phyloP scores from a whole-genome alignment of 2,888 invertebrate genomes.

The Sphecodes monilicornis region DNA sequence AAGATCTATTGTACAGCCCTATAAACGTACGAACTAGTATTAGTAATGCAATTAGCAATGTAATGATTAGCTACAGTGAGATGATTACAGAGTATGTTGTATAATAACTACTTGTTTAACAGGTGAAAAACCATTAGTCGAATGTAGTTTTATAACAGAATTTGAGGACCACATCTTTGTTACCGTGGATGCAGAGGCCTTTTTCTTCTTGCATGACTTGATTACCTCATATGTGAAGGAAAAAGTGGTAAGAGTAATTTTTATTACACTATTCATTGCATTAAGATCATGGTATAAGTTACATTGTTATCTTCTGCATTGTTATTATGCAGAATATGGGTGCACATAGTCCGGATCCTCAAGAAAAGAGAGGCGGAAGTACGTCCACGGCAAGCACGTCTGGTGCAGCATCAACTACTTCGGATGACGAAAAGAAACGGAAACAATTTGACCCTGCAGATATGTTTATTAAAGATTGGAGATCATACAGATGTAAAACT shows the following conservation, averaged over 20 bases:
- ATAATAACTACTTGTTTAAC: conserved; percentile 30
- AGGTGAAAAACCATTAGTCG: conserved; percentile 94
- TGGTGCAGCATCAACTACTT: conserved; percentile 61
- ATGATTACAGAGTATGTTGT: background rate
- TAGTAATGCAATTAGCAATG: conserved; percentile 13
- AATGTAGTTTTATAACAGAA: conserved; percentile 99
- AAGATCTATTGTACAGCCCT: background rate
- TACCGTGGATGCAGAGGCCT: conserved; percentile 98
- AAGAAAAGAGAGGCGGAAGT: conserved; percentile 74
- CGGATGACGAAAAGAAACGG: conserved; percentile 83
- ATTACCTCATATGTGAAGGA: conserved; percentile 98
- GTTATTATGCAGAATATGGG: conserved; percentile 73
- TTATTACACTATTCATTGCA: background rate
- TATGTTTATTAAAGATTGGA: conserved; percentile 92
- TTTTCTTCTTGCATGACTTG: conserved; percentile 98
- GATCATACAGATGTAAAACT: conserved; percentile 96
- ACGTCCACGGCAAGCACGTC: conserved; percentile 71
- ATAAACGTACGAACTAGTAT: conserved; percentile 2
- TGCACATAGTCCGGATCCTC: conserved; percentile 83
- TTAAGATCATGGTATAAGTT: background rate
- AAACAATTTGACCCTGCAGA: conserved; percentile 86
- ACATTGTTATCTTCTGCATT: background rate
- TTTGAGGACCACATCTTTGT: conserved; percentile 99
- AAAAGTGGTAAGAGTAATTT: conserved; percentile 88
- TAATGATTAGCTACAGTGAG: background rate